Base-by-base conservation (phyloP, 2,113 vertebrate species). In the Poecilia latipinna region DNA sequence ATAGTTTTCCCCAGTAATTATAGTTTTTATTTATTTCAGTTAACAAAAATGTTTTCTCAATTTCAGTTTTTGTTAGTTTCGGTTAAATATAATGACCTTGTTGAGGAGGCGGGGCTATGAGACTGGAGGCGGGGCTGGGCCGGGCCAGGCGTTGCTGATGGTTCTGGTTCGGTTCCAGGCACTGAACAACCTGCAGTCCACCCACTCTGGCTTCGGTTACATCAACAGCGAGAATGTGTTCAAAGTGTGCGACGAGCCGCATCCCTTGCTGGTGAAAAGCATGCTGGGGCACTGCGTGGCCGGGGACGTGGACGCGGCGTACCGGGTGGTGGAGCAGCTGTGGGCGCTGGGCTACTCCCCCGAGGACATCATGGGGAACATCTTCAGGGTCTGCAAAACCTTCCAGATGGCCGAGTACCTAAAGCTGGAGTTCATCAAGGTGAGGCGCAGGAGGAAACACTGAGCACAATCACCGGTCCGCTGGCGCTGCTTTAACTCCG, bases 201-300 rank as follows among this genome's bases (percentile, higher is more conserved):
- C 98, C 1, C 90, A 97, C 91, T 93, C 96, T 0, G 98, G 98
- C 71, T 99, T 99, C 78, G 97, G 96, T 73, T 97, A 95, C 82
- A 95, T 99, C 90, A 98, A 96, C 95, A 98, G 98, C 35, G 97
- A 98, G 86, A 99, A 99, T 0, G 98, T 99, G 12, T 99, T 99
- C 84, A 99, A 98, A 94, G 98, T 99, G 17, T 99, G 98, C 32
- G 98, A 99, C 0, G 98, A 99, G 88, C 98, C 98, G 1, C 98
- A 99, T 82, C 98, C 98, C 0, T 92, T 99, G 89, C 94, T 98
- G 68, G 98, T 99, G 88, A 99, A 99, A 85, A 95, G 96, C 93
- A 98, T 99, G 97, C 92, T 99, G 86, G 96, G 96, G 80, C 96
- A 97, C 83, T 99, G 98, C 0, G 87, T 98, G 81, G 94, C 89